phyloP scores from a whole-genome alignment of 2,113 vertebrate species.

The Xiphophorus hellerii region DNA sequence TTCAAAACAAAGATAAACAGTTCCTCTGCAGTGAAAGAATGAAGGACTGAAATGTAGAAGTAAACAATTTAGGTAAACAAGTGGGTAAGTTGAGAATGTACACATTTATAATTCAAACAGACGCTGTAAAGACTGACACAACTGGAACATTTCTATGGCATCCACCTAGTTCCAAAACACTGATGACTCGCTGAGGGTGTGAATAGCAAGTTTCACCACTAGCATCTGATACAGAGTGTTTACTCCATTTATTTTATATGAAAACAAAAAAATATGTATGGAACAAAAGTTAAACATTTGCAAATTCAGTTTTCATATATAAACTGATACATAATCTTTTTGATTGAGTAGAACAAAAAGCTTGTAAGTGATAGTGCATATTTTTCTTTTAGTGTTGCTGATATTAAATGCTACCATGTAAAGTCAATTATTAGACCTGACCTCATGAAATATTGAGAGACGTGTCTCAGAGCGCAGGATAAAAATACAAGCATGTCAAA shows the following conservation, averaged over 20 bases:
- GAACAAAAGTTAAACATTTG: slow-evolving; percentile 3
- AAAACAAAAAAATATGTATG: background rate
- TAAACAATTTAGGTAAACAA: background rate
- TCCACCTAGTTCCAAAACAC: background rate
- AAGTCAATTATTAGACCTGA: background rate
- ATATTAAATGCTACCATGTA: background rate
- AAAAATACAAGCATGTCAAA: slow-evolving; percentile 30
- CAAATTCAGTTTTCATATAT: background rate
- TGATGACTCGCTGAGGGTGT: background rate
- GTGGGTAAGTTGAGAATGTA: background rate
- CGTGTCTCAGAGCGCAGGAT: slow-evolving; percentile 31
- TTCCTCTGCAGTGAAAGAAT: background rate
- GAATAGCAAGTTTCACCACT: background rate
- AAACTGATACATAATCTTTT: background rate
- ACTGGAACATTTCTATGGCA: slow-evolving; percentile 14
- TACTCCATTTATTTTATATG: background rate
- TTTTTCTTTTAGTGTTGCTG: background rate
- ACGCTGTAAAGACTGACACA: background rate
- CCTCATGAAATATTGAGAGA: background rate
- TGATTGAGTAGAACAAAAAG: background rate
- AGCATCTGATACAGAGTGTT: background rate
- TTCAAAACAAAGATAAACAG: background rate
- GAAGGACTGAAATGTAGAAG: background rate
- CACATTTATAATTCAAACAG: slow-evolving; percentile 7
- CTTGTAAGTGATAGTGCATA: background rate